Evolutionary conservation across 2,888 invertebrate species (phyloP), one percentile per base, ranked within the genome.

Genomic region (Scotopteryx bipunctaria): DNA sequence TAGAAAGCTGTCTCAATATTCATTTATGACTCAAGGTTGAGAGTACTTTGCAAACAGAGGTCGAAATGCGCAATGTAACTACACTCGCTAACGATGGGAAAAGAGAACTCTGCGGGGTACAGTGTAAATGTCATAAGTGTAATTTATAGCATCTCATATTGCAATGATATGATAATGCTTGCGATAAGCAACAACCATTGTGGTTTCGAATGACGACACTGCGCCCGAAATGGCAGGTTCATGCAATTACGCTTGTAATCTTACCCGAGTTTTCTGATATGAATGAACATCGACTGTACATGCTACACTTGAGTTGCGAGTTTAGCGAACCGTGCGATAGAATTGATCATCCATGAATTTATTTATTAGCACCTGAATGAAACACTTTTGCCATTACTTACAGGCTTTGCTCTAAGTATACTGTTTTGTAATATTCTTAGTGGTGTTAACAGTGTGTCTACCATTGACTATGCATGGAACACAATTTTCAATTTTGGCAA

Each of bases 221-320:
- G 44, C 35, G 36, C 41, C 56, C 44, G 17, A 63, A 61, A 57
- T 35, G 55, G 67, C 61, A 47, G 56, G 58, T 54, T 62, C 45
- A 53, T 61, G 61, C 65, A 64, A 67, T 72, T 59, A 61, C 57
- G 63, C 65, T 57, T 66, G 67, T 71, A 70, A 76, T 73, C 64
- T 66, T 64, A 69, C 57, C 66, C 61, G 59, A 63, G 67, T 64
- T 73, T 63, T 57, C 45, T 64, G 64, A 66, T 59, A 59, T 55
- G 51, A 56, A 51, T 48, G 8, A 29, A 43, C 46, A 32, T 56
- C 38, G 16, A 37, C 49, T 54, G 50, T 48, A 55, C 29, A 32
- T 50, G 31, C 32, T 42, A 36, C 48, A 42, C 49, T 51, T 23
- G 46, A 43, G 52, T 55, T 55, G 37, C 54, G 36, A 38, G 49